Evolutionary conservation across 1,140 invertebrate species (phyloP).

Genomic region (Cydia strobilella): DNA sequence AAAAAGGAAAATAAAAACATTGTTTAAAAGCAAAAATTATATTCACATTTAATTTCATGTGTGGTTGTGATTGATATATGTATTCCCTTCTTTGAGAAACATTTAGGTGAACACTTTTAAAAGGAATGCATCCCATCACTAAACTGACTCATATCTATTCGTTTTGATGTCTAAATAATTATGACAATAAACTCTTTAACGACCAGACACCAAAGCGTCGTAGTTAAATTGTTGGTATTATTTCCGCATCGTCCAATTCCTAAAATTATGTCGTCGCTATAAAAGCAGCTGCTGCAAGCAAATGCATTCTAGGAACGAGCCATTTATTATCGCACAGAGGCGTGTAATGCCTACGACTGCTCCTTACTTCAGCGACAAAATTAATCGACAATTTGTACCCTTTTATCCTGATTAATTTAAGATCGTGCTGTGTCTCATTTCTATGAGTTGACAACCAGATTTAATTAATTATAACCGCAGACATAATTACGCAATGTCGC

Average conservation of each 20-base stretch:
- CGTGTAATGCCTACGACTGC: constrained; percentile 4
- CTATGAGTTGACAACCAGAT: background rate
- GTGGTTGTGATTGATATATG: no score
- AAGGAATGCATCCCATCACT: background rate
- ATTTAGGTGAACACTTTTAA: background rate
- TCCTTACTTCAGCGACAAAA: constrained; percentile 11
- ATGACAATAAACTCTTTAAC: constrained; percentile 3
- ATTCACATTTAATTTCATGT: no score
- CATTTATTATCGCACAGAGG: background rate
- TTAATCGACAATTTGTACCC: constrained; percentile 17
- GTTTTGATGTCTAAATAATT: constrained; percentile 1
- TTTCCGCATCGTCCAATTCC: constrained; percentile 22
- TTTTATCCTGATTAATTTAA: constrained; percentile 14
- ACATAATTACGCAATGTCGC: constrained; percentile 30
- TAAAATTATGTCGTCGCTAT: constrained; percentile 30
- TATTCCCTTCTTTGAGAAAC: background rate
- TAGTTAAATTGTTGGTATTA: background rate
- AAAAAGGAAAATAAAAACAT: no score
- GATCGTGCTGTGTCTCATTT: background rate
- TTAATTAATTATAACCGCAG: constrained; percentile 22
- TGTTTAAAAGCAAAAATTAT: no score
- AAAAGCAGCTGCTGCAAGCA: constrained; percentile 27
- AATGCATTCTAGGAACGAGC: constrained; percentile 7
- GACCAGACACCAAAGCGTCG: background rate
- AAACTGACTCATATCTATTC: background rate